Percentiles rank a stretch among this genome's conserved stretches.
Evolutionary conservation across 2,888 invertebrate species (phyloP).

Genomic region (Chaetogeoica ovagalla): DNA sequence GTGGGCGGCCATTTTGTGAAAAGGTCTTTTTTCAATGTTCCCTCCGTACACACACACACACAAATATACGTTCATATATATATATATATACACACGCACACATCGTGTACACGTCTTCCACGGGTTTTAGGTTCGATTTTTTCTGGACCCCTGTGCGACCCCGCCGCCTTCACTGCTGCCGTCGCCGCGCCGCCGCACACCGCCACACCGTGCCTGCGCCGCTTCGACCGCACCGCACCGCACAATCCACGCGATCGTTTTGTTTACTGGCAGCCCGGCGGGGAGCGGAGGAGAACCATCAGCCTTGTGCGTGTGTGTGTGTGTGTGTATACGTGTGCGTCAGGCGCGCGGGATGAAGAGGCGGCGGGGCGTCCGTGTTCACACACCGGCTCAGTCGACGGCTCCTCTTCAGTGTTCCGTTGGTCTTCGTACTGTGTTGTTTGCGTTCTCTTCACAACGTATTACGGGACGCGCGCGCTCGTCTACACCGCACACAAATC

Average conservation of each 20-base stretch:
- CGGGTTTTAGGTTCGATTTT: slow-evolving; percentile 53
- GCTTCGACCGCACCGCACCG: slow-evolving; percentile 58
- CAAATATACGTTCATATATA: neutral
- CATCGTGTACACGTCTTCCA: slow-evolving; percentile 50
- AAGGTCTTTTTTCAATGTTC: slow-evolving; percentile 55
- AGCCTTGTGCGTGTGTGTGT: slow-evolving; percentile 28
- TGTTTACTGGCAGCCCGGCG: slow-evolving; percentile 53
- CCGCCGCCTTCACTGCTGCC: slow-evolving; percentile 1
- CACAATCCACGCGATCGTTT: slow-evolving; percentile 58
- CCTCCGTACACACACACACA: slow-evolving; percentile 22
- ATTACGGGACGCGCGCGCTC: neutral
- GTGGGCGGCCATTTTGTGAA: slow-evolving; percentile 58
- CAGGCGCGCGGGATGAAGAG: slow-evolving; percentile 38
- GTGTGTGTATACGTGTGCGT: slow-evolving; percentile 19
- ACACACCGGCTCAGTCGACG: slow-evolving; percentile 63
- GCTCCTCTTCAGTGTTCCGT: slow-evolving; percentile 60
- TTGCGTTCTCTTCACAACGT: neutral
- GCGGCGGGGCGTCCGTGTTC: slow-evolving; percentile 59
- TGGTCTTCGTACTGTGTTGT: slow-evolving; percentile 56
- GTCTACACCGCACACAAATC: too few relatives aligned
- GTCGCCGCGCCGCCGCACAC: slow-evolving; percentile 55
- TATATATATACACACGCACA: neutral
- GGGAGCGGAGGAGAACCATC: slow-evolving; percentile 43
- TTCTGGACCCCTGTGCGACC: slow-evolving; percentile 52
- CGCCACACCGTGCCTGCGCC: slow-evolving; percentile 57